Evolutionary conservation across 2,113 vertebrate species (phyloP), one percentile per base, ranked within the genome.

Genomic region (Tyrannus savana): DNA sequence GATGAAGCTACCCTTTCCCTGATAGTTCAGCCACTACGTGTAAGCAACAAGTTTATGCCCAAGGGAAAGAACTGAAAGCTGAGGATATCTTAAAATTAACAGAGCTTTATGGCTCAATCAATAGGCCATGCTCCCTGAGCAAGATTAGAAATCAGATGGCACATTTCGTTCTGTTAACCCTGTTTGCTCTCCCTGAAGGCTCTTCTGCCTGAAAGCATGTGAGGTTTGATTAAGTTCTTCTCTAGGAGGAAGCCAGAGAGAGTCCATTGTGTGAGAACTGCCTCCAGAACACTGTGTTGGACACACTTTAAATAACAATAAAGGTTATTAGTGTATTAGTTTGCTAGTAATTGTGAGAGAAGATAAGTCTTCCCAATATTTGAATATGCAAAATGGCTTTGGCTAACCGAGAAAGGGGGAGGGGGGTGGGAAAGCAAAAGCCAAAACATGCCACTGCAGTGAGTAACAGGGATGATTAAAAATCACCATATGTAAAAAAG

Each of bases 81-180:
- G 89, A 95, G 78, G 91, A 59, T 60, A 74, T 56, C 91, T 90
- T 95, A 91, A 95, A 95, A 96, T 87, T 86, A 97, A 94, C 90
- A 44, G 72, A 82, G 92, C 78, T 95, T 89, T 82, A 93, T 39
- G 80, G 76, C 87, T 94, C 96, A 68, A 87, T 92, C 89, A 84
- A 79, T 89, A 95, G 92, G 89, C 94, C 80, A 3, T 59, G 81
- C 85, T 91, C 79, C 76, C 71, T 31, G 60, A 81, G 75, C 71
- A 82, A 90, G 92, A 87, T 78, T 79, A 90, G 95, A 95, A 89
- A 76, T 95, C 84, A 87, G 90, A 95, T 56, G 79, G 74, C 90
- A 82, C 80, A 69, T 84, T 91, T 96, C 72, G 64, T 91, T 72
- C 89, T 78, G 10, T 58, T 82, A 96, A 87, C 89, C 78, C 84